Base-by-base conservation (phyloP, 1,140 invertebrate species). In the Pectinophora gossypiella region DNA sequence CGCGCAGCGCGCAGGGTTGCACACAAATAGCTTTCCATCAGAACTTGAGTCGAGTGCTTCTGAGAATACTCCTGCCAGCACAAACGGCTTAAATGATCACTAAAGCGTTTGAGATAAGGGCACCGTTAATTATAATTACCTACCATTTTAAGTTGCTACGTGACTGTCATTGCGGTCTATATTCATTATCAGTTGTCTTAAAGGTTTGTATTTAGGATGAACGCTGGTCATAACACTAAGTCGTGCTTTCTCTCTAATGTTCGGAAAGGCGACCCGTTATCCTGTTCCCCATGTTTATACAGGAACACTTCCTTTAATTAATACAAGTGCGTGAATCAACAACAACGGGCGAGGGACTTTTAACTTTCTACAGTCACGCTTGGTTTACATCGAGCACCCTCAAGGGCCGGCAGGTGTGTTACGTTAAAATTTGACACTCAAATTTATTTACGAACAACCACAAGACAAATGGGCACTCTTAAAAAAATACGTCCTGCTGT, bases 1-100 rank as follows among this genome's bases (percentile, higher is more conserved):
- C 19, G 19, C 18, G 53, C 62, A 50, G 58, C 67, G 58, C 67
- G 67, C 77, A 80, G 76, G 78, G 79, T 73, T 78, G 76, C 74
- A 82, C 79, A 72, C 64, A 85, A 85, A 85, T 85, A 85, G 68
- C 79, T 76, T 74, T 66, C 67, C 66, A 76, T 70, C 59, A 54
- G 64, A 67, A 70, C 61, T 64, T 50, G 63, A 67, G 56, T 74
- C 64, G 68, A 79, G 76, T 74, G 66, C 56, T 85, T 78, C 74
- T 76, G 22, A 72, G 72, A 78, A 83, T 66, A 59, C 61, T 75
- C 60, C 56, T 55, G 60, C 54, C 53, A 48, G 60, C 51, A 56
- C 62, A 46, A 59, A 65, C 35, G 51, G 59, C 59, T 68, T 55
- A 67, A 57, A 65, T 57, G 54, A 64, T 67, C 38, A 71, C 50